Conservation (phyloP, 2,113 vertebrate species). For the Mustelus asterias region DNA sequence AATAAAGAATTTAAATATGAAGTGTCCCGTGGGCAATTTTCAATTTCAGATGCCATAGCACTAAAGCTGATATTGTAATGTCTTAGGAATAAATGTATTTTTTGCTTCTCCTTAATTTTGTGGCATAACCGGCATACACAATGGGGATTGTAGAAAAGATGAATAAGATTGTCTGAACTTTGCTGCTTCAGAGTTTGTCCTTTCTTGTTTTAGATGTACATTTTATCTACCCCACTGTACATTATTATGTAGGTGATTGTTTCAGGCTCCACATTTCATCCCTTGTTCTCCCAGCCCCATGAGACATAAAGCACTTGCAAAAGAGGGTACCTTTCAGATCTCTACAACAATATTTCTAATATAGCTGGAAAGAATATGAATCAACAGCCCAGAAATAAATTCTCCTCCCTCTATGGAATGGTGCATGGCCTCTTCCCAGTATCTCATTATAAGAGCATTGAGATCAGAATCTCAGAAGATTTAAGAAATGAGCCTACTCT, state of each 20-base stretch:
- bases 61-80: background rate
- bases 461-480: background rate
- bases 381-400: background rate
- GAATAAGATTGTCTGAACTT: conserved; percentile 11
- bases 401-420: background rate
- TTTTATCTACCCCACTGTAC: background rate
- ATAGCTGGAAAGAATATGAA: background rate
- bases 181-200: background rate
- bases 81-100: background rate
- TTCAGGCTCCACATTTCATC: background rate
- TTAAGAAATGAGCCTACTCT: background rate
- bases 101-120: background rate
- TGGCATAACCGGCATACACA: background rate
- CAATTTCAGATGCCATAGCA: background rate
- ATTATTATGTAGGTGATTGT: background rate
- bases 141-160: too few species aligned
- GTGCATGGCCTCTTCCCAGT: background rate
- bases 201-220: background rate
- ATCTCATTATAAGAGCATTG: background rate
- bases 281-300: background rate
- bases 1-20: conserved; percentile 6
- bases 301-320: background rate
- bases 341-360: background rate
- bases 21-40: background rate
- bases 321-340: background rate